These are phyloP conservation scores for Ptychodera flava DNA, from an alignment of 35 echinoderm and acorn worm genomes.

Conservation along the genomic window DNA sequence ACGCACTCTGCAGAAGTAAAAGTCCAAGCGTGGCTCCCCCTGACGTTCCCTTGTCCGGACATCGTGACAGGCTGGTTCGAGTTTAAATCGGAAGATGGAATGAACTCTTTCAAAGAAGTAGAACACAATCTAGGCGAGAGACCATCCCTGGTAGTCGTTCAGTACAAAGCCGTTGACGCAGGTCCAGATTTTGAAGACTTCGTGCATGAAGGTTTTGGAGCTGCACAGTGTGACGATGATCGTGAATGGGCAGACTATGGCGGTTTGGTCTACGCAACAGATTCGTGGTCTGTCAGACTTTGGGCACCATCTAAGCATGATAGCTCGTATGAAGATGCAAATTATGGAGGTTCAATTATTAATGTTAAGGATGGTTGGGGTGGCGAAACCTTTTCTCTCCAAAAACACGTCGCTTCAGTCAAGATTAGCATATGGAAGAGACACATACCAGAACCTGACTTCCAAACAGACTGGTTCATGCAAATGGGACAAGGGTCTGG, in stretches of 20 bases:
- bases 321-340: not conserved
- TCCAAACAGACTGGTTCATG: not conserved
- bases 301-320: not conserved
- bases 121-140: not conserved
- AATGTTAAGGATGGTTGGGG: not conserved
- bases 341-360: not conserved
- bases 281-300: not conserved
- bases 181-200: not conserved
- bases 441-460: not conserved
- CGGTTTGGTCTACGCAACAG: not conserved
- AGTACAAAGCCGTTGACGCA: not conserved
- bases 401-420: not conserved
- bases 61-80: not conserved
- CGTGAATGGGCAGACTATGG: not conserved
- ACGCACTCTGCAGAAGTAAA: not conserved
- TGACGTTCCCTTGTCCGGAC: not conserved
- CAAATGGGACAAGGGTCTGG: not conserved
- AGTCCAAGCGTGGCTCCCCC: not conserved
- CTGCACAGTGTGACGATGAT: not conserved
- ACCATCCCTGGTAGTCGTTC: not conserved
- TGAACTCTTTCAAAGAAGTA: not conserved
- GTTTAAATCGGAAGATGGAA: not conserved
- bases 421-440: not conserved
- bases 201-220: not conserved
- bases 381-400: not conserved